Percentiles rank a stretch among this genome's conserved stretches.
These are phyloP conservation scores for Cryptotis parvus DNA, from an alignment of 2,113 vertebrate genomes.

Conservation along the genomic window DNA sequence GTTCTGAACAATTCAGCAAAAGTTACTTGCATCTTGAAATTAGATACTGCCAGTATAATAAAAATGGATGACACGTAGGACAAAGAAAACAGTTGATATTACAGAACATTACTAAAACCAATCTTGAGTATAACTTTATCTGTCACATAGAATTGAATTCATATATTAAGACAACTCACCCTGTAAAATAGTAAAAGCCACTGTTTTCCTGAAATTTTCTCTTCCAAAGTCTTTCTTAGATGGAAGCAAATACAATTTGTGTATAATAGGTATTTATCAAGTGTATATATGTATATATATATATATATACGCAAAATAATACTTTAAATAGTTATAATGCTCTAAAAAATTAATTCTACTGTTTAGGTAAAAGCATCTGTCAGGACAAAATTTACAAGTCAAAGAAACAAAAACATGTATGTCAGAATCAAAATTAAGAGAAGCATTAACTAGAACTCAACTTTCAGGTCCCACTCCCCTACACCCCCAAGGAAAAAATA, in stretches of 20 bases:
- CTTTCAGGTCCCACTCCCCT: background rate
- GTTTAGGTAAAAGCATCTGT: constrained; percentile 17
- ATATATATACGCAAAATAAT: background rate
- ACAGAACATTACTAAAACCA: constrained; percentile 43
- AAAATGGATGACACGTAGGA: constrained; percentile 6
- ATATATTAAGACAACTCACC: constrained; percentile 26
- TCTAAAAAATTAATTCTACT: background rate
- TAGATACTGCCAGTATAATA: constrained; percentile 9
- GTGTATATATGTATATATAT: background rate
- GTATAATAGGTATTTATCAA: background rate
- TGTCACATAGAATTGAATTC: constrained; percentile 41
- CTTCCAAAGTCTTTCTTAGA: constrained; percentile 28
- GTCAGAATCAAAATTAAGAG: constrained; percentile 24
- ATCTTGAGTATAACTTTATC: background rate
- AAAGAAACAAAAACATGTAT: constrained; percentile 6
- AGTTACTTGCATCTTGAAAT: background rate
- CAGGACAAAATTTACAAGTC: background rate
- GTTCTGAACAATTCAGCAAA: constrained; percentile 43
- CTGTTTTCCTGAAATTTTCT: constrained; percentile 35
- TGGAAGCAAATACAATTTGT: constrained; percentile 33
- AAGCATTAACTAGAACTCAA: constrained; percentile 41
- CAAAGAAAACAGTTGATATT: constrained; percentile 42
- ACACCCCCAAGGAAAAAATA: constrained; percentile 3
- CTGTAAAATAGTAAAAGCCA: constrained; percentile 19
- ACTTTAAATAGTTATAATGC: constrained; percentile 49